Percentiles rank a stretch among this genome's conserved stretches.
phyloP scores from a whole-genome alignment of 2,888 invertebrate genomes.

The Thymelicus sylvestris region DNA sequence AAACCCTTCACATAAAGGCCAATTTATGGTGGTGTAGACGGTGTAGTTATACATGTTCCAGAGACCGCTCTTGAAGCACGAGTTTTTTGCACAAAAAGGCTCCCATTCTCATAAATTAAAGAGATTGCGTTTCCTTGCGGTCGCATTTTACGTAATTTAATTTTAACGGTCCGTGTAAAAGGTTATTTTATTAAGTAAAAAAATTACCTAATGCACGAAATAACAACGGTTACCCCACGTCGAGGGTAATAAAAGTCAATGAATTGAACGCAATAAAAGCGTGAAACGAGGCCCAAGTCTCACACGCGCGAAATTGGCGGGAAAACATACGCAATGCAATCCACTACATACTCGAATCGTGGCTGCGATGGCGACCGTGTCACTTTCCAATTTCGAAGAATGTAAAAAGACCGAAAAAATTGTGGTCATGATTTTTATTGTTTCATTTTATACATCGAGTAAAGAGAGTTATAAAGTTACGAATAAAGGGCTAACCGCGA shows the following conservation, averaged over 20 bases:
- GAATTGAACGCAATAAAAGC: slow-evolving; percentile 51
- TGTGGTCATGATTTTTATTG: slow-evolving; percentile 25
- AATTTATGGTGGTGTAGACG: slow-evolving; percentile 30
- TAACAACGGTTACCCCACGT: slow-evolving; percentile 35
- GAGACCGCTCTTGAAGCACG: neutral
- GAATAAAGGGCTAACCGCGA: slow-evolving; percentile 25
- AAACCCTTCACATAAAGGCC: slow-evolving; percentile 33
- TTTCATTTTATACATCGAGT: slow-evolving; percentile 22
- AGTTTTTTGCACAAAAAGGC: slow-evolving; percentile 28
- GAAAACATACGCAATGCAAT: slow-evolving; percentile 18
- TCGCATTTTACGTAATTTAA: slow-evolving; percentile 30
- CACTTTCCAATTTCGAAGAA: slow-evolving; percentile 68
- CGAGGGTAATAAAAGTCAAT: slow-evolving; percentile 47
- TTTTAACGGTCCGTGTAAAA: slow-evolving; percentile 22
- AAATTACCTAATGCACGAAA: slow-evolving; percentile 25
- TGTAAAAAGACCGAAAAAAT: slow-evolving; percentile 40
- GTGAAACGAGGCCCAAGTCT: slow-evolving; percentile 53
- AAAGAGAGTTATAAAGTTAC: slow-evolving; percentile 33
- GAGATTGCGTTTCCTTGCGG: slow-evolving; percentile 27
- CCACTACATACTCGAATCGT: slow-evolving; percentile 4
- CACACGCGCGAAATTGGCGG: slow-evolving; percentile 40
- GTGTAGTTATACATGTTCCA: neutral
- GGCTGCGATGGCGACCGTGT: slow-evolving; percentile 48
- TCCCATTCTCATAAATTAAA: slow-evolving; percentile 32
- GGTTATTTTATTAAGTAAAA: slow-evolving; percentile 16